Evolutionary conservation across 1,140 invertebrate genomes (phyloP), one percentile per base, ranked within the genome.

Genomic region (Trachymyrmex cornetzi): DNA sequence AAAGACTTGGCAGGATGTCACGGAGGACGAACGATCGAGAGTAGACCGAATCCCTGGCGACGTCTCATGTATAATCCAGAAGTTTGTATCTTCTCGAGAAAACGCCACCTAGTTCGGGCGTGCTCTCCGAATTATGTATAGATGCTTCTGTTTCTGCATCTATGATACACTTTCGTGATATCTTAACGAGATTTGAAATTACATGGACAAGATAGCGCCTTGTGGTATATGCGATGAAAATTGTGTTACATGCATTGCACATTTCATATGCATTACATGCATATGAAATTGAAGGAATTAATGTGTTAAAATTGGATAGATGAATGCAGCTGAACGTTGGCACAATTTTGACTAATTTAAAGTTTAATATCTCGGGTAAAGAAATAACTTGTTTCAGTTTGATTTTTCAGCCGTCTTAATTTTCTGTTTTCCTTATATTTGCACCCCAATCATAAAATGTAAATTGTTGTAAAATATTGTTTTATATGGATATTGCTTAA

Each of bases 21-120:
- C 22, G 19, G 67, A 55, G 9, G 19, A 80, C 30, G 48, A 50
- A 55, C 30, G 48, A 85, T 80, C 61, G 74, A 66, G 48, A 55
- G 3, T 16, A 27, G 12, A 48, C 30, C 48, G 79, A 85, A 85
- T 66, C 61, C 61, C 80, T 22, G 59, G 9, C 61, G 59, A 48
- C 34, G 84, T 30, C 48, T 85, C 74, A 85, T 85, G 75, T 77
- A 85, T 85, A 85, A 85, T 85, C 84, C 75, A 85, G 6, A 5
- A 85, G 74, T 85, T 67, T 85, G 61, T 85, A 85, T 80, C 53
- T 77, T 53, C 38, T 48, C 48, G n/a, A 50, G 38, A 55, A 38
- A 57, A 77, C 30, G 57, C 22, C 11, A 12, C 19, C 55, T 12
- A 9, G 30, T 22, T 16, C 24, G 7, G 5, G 55, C 11, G 14